Base-by-base conservation (phyloP, 1,140 invertebrate species). In the Bombus sylvicola region DNA sequence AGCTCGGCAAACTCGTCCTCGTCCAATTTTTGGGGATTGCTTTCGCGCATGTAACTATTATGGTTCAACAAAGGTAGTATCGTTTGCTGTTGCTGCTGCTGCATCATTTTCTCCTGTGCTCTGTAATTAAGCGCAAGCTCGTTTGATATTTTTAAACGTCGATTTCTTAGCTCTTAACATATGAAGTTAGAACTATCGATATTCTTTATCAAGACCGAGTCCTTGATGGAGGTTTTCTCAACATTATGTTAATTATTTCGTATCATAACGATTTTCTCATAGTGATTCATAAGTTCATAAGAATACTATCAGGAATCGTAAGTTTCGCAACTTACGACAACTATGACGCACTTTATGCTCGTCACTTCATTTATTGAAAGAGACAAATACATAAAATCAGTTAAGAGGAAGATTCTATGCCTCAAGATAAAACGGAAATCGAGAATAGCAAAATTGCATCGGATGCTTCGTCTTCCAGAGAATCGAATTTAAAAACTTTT, bases 1-100 rank as follows among this genome's bases (percentile, higher is more conserved):
- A 96, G 95, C 82, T 96, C 94, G 39, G 95, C 95, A 86, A 96
- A 95, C 88, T 96, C 96, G 72, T 96, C 96, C 13, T 96, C 95
- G n/a, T 96, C 95, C 88, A 94, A 94, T 71, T 93, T 94, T 31
- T 90, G 90, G 9, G 77, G 75, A 82, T 90, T 93, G n/a, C 85
- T 92, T 9, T 94, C 92, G 47, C 91, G 90, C 66, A 92, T 93
- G 34, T 90, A 92, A 89, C 89, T 92, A 68, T 90, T 94, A 37
- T 94, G 90, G 83, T 93, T 93, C 34, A 94, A 75, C 13, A 95
- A 75, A 1, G 95, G 94, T n/a, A 95, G 86, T 2, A 89, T 86
- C 18, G 91, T 83, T 41, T 93, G 89, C 43, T 93, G 91, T 86
- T 92, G 91, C 85, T 92, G 91, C 82, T 92, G 91, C 85, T 92